These are phyloP conservation scores for Diacarnus erythraeanus DNA, from an alignment of 37 sponge, comb jelly and placozoan genomes.

Conservation along the genomic window DNA sequence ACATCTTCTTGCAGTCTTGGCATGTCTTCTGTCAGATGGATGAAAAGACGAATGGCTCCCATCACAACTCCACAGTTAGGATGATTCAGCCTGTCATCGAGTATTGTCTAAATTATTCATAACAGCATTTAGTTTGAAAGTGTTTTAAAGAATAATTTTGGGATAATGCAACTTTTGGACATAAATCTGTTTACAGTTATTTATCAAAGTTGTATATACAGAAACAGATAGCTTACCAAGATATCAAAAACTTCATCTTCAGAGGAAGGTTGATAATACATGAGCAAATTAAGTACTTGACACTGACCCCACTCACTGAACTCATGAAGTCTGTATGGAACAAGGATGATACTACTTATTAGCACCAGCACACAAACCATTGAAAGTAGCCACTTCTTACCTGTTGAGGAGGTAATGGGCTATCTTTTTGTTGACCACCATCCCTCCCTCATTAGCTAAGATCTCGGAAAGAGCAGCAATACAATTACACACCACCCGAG, in stretches of 20 bases:
- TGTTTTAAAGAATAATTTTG: not conserved
- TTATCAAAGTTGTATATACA: not conserved
- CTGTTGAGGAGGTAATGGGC: constrained; percentile 90
- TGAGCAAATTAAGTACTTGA: constrained; percentile 67
- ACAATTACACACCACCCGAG: constrained; percentile 87
- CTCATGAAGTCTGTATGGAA: constrained; percentile 79
- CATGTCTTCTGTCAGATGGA: constrained; percentile 70
- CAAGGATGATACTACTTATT: too few species aligned
- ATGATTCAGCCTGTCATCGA: constrained; percentile 84
- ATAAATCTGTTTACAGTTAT: too few species aligned
- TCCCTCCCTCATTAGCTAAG: constrained; percentile 88
- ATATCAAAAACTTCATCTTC: constrained; percentile 89
- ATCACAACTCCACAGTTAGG: constrained; percentile 83
- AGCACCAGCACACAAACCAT: not conserved
- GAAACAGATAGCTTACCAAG: constrained; percentile 52
- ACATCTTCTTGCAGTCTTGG: constrained; percentile 68
- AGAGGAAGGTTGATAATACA: constrained; percentile 53
- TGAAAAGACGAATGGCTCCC: constrained; percentile 75
- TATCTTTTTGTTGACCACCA: constrained; percentile 83
- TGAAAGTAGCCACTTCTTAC: constrained; percentile 14
- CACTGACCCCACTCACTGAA: constrained; percentile 95
- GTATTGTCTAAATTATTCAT: constrained; percentile 61
- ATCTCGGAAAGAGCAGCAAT: constrained; percentile 85
- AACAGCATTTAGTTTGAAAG: not conserved
- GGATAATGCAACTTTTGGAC: not conserved